Base-by-base conservation (phyloP, 2,113 vertebrate genomes). In the Dolichotis patagonum region DNA sequence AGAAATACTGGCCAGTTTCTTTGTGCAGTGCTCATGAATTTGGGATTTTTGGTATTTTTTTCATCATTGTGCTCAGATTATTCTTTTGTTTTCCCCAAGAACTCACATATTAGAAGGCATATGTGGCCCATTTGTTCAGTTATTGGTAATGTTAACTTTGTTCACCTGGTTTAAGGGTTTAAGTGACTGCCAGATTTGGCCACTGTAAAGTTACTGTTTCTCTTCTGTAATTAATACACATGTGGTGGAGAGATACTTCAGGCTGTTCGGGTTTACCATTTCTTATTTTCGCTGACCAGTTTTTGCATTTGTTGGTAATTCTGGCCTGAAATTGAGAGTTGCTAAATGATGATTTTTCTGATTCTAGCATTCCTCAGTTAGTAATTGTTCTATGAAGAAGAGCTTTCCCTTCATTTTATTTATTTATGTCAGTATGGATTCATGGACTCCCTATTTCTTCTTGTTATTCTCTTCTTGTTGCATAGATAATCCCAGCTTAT, bases 1-100 rank as follows among this genome's bases (percentile, higher is more conserved):
- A 83, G 67, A 38, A 41, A 8, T 88, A 52, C 82, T 81, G 22
- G 60, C 20, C 83, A 71, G 26, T 96, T 95, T 90, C 73, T 95
- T 85, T 95, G 80, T 71, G 54, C 17, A 88, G 1, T 77, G 24
- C 67, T 83, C 6, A 28, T 87, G 28, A 88, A 0, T 80, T 91
- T 46, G 24, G 73, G 24, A 46, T 77, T 77, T 43, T 20, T 43
- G 12, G 41, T 77, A 49, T 92, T 89, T 81, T 54, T 83, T 56
- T 56, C 30, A 73, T 22, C 9, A 14, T 60, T 85, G 22, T 22
- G n/a, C 38, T 85, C n/a, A 86, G 52, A 16, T 90, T 92, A 62
- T 41, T 16, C 7, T 7, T 84, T 82, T 94, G 71, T 96, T 89
- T 85, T 24, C 17, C 69, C 43, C 73, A 77, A 46, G 13, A 77